Conservation (phyloP, 2,113 vertebrate species). For the Chelonoidis abingdonii region DNA sequence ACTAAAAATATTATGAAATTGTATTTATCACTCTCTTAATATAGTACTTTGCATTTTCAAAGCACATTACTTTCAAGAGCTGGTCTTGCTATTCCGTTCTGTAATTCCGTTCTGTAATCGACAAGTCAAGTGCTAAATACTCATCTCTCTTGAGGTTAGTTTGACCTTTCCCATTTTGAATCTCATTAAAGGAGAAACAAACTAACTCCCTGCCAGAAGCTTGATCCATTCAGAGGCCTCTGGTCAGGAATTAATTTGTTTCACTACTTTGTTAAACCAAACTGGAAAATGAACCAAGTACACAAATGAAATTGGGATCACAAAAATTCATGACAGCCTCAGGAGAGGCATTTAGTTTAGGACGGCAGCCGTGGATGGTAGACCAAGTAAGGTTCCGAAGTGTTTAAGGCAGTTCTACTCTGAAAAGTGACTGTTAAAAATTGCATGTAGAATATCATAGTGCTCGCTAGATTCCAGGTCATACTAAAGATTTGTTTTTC, state of each 20-base stretch:
- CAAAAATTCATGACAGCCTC: background rate
- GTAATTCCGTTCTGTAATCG: background rate
- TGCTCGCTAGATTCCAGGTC: fast-evolving
- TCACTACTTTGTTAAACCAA: background rate
- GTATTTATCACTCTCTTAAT: background rate
- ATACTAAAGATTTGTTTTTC: background rate
- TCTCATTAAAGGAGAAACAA: background rate
- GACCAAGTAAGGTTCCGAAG: background rate
- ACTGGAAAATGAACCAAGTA: background rate
- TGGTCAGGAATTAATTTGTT: background rate
- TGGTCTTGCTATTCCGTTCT: background rate
- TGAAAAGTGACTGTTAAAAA: background rate
- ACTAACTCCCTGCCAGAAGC: background rate
- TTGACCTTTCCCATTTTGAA: background rate
- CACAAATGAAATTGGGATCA: background rate
- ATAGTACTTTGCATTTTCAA: background rate
- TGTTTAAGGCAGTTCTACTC: background rate
- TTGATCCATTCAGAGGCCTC: background rate
- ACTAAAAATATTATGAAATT: background rate
- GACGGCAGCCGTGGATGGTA: background rate
- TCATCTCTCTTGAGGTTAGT: background rate
- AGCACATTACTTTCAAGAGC: background rate
- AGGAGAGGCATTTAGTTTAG: background rate
- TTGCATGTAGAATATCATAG: background rate
- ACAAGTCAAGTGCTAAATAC: background rate